Conservation (phyloP, 2,888 invertebrate species). For the Diachrysia chrysitis region DNA sequence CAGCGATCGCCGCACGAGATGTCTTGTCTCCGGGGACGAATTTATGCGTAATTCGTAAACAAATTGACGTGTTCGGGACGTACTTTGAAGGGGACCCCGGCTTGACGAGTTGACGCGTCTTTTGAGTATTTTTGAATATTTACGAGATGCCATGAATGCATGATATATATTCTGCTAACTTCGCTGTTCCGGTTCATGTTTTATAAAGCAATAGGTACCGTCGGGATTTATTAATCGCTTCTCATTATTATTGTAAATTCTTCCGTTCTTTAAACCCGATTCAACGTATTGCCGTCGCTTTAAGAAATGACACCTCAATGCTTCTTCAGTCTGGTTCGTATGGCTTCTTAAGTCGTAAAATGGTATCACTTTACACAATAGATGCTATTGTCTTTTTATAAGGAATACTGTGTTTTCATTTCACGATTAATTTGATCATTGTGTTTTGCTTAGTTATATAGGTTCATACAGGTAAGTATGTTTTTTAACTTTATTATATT, state of each 20-base stretch:
- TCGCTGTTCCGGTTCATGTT: conserved; percentile 62
- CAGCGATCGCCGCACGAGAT: conserved; percentile 87
- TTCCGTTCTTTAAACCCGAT: conserved; percentile 62
- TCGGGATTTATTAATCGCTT: conserved; percentile 47
- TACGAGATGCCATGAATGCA: conserved; percentile 61
- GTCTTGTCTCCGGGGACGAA: conserved; percentile 87
- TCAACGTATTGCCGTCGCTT: conserved; percentile 77
- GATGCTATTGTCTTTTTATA: conserved; percentile 83
- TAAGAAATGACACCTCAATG: conserved; percentile 83
- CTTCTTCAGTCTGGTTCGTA: conserved; percentile 77
- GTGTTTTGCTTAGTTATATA: conserved; percentile 53
- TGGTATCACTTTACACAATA: conserved; percentile 86
- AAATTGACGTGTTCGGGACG: conserved; percentile 86
- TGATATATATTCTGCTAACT: conserved; percentile 68
- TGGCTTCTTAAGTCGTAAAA: conserved; percentile 88
- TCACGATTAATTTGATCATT: conserved; percentile 66
- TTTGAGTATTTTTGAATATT: conserved; percentile 75
- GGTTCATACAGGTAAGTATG: background rate
- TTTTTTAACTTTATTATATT: conserved; percentile 2
- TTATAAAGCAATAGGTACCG: conserved; percentile 40
- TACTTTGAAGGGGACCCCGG: conserved; percentile 80
- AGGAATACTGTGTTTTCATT: conserved; percentile 70
- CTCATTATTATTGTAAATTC: conserved; percentile 60
- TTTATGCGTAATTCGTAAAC: conserved; percentile 89
- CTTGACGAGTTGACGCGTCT: conserved; percentile 85